Percentiles rank a stretch among this genome's conserved stretches.
Conservation (phyloP, 2,797 vertebrate species). For the Protosalanx chinensis region DNA sequence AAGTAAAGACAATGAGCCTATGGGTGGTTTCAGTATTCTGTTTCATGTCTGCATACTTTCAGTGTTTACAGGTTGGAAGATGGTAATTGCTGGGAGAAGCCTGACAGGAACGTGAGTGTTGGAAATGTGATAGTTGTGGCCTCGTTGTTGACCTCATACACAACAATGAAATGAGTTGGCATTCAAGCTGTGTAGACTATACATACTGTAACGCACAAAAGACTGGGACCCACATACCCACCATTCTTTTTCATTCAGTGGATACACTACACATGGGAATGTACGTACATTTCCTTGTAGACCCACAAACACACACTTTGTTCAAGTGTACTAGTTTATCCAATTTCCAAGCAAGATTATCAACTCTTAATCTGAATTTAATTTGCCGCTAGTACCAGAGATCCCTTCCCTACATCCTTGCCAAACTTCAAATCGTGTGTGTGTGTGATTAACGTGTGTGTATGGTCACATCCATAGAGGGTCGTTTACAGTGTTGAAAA, state of each 20-base stretch:
- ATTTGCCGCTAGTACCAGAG: slow-evolving; percentile 47
- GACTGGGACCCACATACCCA: not conserved
- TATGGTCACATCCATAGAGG: not conserved
- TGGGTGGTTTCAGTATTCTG: not conserved
- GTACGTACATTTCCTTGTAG: slow-evolving; percentile 8
- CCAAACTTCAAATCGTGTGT: not conserved
- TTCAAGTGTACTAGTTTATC: slow-evolving; percentile 17
- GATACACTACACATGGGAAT: not conserved
- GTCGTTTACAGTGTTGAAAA: not conserved
- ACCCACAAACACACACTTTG: slow-evolving; percentile 3
- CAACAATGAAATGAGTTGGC: not conserved
- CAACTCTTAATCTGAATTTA: slow-evolving; percentile 53
- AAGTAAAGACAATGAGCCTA: not conserved
- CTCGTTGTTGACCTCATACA: not conserved
- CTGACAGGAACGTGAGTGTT: not conserved
- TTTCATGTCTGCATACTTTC: not conserved
- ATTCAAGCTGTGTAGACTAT: not conserved
- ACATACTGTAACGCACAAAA: not conserved
- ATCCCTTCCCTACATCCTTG: slow-evolving; percentile 2
- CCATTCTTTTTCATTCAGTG: not conserved
- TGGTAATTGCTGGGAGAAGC: not conserved
- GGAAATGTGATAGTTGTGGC: not conserved
- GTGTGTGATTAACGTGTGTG: not conserved
- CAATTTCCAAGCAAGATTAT: slow-evolving; percentile 41
- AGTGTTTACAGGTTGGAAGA: not conserved